These are phyloP conservation scores for Hydrozoanthus tunicans DNA, from an alignment of 64 coral and sea anemone genomes.

Conservation along the genomic window DNA sequence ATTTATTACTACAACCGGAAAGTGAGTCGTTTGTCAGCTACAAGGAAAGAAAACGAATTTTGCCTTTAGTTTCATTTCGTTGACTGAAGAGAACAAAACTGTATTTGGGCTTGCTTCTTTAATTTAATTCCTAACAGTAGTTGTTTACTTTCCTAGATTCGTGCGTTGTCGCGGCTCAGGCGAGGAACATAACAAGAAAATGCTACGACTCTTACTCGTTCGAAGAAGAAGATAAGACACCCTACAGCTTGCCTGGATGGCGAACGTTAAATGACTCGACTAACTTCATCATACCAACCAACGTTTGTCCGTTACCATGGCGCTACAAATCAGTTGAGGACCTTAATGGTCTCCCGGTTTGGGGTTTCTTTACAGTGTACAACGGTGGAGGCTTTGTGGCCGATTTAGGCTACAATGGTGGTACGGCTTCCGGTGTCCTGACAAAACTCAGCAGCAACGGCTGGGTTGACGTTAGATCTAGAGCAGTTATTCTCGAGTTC, in stretches of 20 bases:
- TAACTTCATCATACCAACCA: constrained; percentile 9
- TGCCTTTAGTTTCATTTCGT: no score
- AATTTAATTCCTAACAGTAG: no score
- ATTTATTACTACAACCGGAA: no score
- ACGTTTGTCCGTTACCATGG: constrained; percentile 73
- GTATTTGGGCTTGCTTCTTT: no score
- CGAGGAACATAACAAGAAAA: background rate
- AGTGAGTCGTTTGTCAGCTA: no score
- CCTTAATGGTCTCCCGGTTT: constrained; percentile 40
- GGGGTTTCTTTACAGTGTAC: constrained; percentile 45
- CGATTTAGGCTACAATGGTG: constrained; percentile 70
- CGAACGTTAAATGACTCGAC: constrained; percentile 19
- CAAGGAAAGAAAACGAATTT: no score
- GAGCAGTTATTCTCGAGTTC: constrained; percentile 68
- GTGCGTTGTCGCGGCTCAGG: background rate
- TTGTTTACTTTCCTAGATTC: constrained; percentile 22
- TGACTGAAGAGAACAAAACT: no score
- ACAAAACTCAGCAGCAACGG: constrained; percentile 15
- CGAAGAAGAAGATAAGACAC: constrained; percentile 44
- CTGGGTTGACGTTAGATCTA: constrained; percentile 70
- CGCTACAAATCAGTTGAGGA: constrained; percentile 51
- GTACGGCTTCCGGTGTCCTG: constrained; percentile 36
- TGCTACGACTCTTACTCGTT: constrained; percentile 35
- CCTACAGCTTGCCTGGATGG: constrained; percentile 57
- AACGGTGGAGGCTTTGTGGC: constrained; percentile 76